Conservation (phyloP, 2,888 invertebrate species). For the Thumatha senex region DNA sequence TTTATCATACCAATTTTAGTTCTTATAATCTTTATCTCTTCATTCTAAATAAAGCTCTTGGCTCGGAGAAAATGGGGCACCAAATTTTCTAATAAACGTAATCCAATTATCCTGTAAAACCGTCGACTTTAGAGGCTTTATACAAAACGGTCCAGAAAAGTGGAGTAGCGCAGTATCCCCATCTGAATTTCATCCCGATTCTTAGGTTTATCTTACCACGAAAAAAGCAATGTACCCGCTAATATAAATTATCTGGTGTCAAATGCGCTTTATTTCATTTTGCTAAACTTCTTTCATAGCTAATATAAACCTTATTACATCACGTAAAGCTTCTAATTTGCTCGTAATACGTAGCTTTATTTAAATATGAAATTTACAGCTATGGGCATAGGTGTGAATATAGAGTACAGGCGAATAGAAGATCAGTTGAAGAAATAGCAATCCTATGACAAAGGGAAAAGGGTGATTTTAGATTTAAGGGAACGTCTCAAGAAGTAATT, state of each 20-base stretch:
- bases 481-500: constrained; percentile 44
- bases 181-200: constrained; percentile 42
- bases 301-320: constrained; percentile 27
- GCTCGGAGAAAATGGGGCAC: constrained; percentile 22
- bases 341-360: constrained; percentile 11
- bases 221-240: constrained; percentile 42
- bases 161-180: constrained; percentile 24
- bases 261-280: constrained; percentile 48
- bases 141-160: constrained; percentile 29
- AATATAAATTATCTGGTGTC: constrained; percentile 67
- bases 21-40: constrained; percentile 23
- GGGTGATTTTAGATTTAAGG: constrained; percentile 23
- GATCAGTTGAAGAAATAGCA: constrained; percentile 12
- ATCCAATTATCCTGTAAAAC: constrained; percentile 53
- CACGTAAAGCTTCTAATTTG: constrained; percentile 11
- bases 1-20: constrained; percentile 17
- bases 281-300: constrained; percentile 18
- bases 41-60: constrained; percentile 34
- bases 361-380: constrained; percentile 44
- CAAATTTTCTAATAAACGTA: constrained; percentile 53
- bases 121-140: constrained; percentile 21
- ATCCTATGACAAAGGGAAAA: constrained; percentile 14
- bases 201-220: constrained; percentile 46
- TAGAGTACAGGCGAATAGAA: constrained; percentile 14
- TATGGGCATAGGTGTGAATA: constrained; percentile 34